phyloP scores from a whole-genome alignment of 1,140 invertebrate species.

The Zophobas atratus region DNA sequence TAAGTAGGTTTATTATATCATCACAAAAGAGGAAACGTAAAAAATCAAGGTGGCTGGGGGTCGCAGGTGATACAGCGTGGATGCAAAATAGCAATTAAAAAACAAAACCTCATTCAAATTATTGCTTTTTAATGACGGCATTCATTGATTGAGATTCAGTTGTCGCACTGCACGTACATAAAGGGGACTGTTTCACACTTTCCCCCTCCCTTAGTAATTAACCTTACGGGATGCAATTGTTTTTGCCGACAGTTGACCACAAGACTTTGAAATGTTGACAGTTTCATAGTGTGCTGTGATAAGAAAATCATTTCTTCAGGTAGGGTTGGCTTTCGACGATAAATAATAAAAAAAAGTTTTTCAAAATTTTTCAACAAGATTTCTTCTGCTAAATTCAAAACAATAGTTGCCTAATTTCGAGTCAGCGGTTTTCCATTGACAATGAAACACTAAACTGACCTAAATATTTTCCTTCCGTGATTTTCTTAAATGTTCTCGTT shows the following conservation, averaged over 20 bases:
- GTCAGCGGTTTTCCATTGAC: conserved; percentile 20
- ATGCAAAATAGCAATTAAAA: too few relatives aligned
- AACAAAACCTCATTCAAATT: too few relatives aligned
- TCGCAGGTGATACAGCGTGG: too few relatives aligned
- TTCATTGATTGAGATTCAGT: neutral
- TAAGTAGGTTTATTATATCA: conserved; percentile 36
- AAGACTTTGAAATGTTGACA: neutral
- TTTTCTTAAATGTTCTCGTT: neutral
- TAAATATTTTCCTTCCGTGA: conserved; percentile 10
- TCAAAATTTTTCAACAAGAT: neutral
- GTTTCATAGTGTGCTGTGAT: neutral
- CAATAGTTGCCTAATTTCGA: conserved; percentile 7
- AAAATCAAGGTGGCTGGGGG: neutral
- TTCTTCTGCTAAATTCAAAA: neutral
- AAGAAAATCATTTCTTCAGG: too few relatives aligned
- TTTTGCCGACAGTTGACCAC: neutral
- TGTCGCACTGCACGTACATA: neutral
- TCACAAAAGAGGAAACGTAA: neutral
- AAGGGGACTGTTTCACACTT: neutral
- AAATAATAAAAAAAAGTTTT: too few relatives aligned
- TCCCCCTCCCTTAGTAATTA: neutral
- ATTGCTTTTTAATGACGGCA: neutral
- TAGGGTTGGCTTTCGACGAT: too few relatives aligned
- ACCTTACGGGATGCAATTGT: neutral
- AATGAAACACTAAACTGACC: conserved; percentile 41